These are phyloP conservation scores for Drosophila arizonae DNA, from an alignment of 1,140 invertebrate species.

Conservation along the genomic window DNA sequence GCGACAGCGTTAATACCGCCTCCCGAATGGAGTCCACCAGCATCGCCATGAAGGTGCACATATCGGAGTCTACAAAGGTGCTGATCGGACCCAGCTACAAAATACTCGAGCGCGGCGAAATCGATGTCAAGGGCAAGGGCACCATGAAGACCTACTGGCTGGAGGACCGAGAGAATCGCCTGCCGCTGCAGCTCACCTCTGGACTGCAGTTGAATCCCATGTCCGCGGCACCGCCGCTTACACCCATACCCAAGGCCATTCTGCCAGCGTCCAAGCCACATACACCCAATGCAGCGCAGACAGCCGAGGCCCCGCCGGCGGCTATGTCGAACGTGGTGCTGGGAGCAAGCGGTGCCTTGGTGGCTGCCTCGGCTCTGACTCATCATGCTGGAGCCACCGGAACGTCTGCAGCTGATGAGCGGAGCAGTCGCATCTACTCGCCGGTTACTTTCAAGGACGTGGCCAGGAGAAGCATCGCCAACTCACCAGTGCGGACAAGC, in stretches of 20 bases:
- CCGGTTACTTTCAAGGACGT: slow-evolving; percentile 93
- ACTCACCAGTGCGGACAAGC: slow-evolving; percentile 86
- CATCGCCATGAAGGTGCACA: slow-evolving; percentile 96
- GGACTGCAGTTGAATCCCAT: slow-evolving; percentile 62
- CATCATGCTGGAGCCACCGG: slow-evolving; percentile 81
- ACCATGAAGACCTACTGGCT: slow-evolving; percentile 97
- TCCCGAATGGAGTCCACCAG: slow-evolving; percentile 96
- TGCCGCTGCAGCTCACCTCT: slow-evolving; percentile 83
- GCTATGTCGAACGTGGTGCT: slow-evolving; percentile 50
- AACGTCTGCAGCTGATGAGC: slow-evolving; percentile 84
- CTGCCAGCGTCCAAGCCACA: slow-evolving; percentile 47
- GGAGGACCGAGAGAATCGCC: slow-evolving; percentile 86
- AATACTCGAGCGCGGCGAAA: slow-evolving; percentile 91
- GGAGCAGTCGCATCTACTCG: slow-evolving; percentile 87
- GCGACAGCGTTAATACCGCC: slow-evolving; percentile 96
- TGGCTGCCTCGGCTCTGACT: slow-evolving; percentile 55
- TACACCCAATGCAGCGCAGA: slow-evolving; percentile 25
- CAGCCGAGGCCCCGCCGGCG: slow-evolving; percentile 17
- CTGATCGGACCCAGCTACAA: slow-evolving; percentile 90
- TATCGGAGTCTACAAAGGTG: slow-evolving; percentile 93
- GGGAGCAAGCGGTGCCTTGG: slow-evolving; percentile 42
- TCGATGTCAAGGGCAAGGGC: slow-evolving; percentile 93
- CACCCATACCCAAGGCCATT: slow-evolving; percentile 48
- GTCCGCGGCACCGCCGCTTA: slow-evolving; percentile 49
- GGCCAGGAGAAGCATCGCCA: slow-evolving; percentile 88